Evolutionary conservation across 2,113 vertebrate genomes (phyloP), one percentile per base, ranked within the genome.

Genomic region (Pantherophis guttatus): DNA sequence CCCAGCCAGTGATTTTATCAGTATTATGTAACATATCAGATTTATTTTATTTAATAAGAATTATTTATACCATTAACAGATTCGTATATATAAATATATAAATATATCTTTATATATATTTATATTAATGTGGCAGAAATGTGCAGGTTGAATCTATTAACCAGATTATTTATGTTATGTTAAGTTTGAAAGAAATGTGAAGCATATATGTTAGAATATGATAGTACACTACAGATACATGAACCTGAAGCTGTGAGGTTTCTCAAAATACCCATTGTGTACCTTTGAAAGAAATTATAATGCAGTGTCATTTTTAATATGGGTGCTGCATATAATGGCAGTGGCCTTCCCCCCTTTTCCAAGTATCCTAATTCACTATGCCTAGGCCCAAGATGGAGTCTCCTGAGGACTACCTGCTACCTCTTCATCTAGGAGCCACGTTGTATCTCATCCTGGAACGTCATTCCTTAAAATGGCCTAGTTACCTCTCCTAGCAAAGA

Each of bases 41-140:
- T 98, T 98, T 98, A 98, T 98, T 98, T 98, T 98, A 98, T 98
- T 98, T 98, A 98, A 98, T 91, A 97, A 98, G 97, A 98, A 97
- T 98, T 98, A 98, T 98, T 98, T 98, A 98, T 98, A 98, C 97
- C 98, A 97, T 98, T 98, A 97, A 98, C 96, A 98, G 98, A 98
- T 98, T 97, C 97, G 97, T 98, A 98, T 98, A 97, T 93, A 93
- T 90, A 93, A 55, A 92, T 70, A 92, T 85, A 93, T 50, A 92
- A 81, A 81, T 92, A 92, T 87, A 92, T 54, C 54, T 87, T 62
- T 92, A 92, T 75, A 92, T 89, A 92, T 89, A 91, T 93, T 97
- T 98, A 98, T 98, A 98, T 98, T 96, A 97, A 98, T 96, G 97
- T 98, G 98, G 98, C 98, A 97, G 97, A 98, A 97, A 98, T 98